These are phyloP conservation scores for Dasypus novemcinctus DNA, from an alignment of 2,113 vertebrate species.

Conservation along the genomic window DNA sequence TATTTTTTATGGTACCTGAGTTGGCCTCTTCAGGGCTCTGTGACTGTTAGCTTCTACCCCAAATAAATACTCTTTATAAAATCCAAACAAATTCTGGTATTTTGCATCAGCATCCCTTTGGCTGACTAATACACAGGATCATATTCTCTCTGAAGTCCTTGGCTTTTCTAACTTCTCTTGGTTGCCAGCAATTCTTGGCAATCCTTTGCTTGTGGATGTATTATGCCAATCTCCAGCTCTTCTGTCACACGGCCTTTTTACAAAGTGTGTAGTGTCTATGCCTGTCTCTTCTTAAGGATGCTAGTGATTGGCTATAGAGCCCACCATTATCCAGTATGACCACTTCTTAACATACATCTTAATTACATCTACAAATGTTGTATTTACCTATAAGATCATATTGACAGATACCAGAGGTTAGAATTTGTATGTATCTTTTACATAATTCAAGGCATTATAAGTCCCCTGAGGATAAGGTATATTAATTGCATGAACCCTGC, in stretches of 20 bases:
- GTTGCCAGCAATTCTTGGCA: too few relatives aligned
- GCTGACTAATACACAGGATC: too few relatives aligned
- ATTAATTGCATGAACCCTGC: background rate
- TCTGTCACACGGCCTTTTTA: background rate
- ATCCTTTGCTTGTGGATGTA: background rate
- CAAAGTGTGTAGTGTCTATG: too few relatives aligned
- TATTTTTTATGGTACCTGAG: too few relatives aligned
- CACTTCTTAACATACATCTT: background rate
- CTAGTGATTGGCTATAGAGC: background rate
- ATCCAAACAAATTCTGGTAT: too few relatives aligned
- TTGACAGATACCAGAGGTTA: background rate
- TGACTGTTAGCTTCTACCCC: too few relatives aligned
- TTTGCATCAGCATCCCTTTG: too few relatives aligned
- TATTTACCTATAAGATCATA: background rate
- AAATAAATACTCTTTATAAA: too few relatives aligned
- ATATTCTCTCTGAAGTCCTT: too few relatives aligned
- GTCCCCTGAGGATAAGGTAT: background rate
- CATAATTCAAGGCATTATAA: background rate
- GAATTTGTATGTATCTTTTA: background rate
- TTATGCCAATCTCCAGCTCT: background rate
- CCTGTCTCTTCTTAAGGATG: background rate
- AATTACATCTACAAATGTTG: background rate
- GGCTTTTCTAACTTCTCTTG: too few relatives aligned
- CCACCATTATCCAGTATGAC: background rate
- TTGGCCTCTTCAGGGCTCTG: too few relatives aligned